Percentiles rank a stretch among this genome's conserved stretches.
These are phyloP conservation scores for Polydesmus complanatus DNA, from an alignment of 2,888 invertebrate species.

Conservation along the genomic window DNA sequence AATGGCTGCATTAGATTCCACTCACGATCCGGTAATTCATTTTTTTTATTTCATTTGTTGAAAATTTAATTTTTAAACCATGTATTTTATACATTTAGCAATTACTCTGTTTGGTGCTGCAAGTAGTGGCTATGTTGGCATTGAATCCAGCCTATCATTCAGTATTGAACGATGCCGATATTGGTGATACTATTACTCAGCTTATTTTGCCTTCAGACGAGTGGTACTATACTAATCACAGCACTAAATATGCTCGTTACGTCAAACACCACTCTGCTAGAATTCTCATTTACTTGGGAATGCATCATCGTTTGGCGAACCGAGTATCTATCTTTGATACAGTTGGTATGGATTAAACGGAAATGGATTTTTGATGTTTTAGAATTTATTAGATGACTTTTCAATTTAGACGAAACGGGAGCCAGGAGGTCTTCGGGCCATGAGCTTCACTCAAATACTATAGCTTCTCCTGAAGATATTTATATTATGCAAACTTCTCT, in stretches of 20 bases:
- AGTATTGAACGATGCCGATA: slow-evolving; percentile 41
- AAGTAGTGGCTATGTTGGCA: slow-evolving; percentile 44
- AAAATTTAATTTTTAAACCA: not conserved
- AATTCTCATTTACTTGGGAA: slow-evolving; percentile 47
- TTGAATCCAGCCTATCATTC: slow-evolving; percentile 43
- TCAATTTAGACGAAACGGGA: not conserved
- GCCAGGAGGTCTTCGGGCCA: not conserved
- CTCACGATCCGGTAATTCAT: slow-evolving; percentile 45
- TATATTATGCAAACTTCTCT: slow-evolving; percentile 39
- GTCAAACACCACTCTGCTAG: slow-evolving; percentile 51
- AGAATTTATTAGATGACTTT: not conserved
- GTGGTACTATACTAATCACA: slow-evolving; percentile 53
- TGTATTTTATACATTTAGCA: slow-evolving; percentile 36
- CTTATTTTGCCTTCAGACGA: slow-evolving; percentile 49
- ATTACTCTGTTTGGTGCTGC: slow-evolving; percentile 46
- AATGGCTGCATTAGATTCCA: slow-evolving; percentile 45
- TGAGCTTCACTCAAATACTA: slow-evolving; percentile 28
- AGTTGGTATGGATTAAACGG: slow-evolving; percentile 31
- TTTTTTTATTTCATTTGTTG: not conserved
- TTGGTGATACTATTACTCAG: slow-evolving; percentile 46
- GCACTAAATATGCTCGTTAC: slow-evolving; percentile 46
- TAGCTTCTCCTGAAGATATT: slow-evolving; percentile 34
- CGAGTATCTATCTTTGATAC: slow-evolving; percentile 45
- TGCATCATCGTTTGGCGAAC: slow-evolving; percentile 45
- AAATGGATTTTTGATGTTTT: not conserved